Evolutionary conservation across 2,113 vertebrate genomes (phyloP).

Genomic region (Amazona guildingii): DNA sequence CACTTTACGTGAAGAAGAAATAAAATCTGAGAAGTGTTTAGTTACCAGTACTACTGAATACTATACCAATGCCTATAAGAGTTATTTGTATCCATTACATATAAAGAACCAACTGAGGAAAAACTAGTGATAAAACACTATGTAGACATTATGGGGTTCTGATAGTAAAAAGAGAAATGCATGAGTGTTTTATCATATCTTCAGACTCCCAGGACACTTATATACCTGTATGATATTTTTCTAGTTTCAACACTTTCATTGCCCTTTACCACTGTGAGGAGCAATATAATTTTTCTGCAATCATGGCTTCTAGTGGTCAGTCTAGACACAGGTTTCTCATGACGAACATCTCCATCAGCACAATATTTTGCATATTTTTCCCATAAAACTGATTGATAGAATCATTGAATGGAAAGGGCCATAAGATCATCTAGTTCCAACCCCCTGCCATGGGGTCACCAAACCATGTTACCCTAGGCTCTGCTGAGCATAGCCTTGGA

Average conservation of each 20-base stretch:
- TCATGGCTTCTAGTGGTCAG: not conserved
- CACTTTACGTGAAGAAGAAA: not conserved
- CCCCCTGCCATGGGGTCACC: not conserved
- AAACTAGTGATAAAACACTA: not conserved
- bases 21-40: not conserved
- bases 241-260: not conserved
- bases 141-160: not conserved
- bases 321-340: not conserved
- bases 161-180: conserved; percentile 13
- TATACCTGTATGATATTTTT: not conserved
- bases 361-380: not conserved
- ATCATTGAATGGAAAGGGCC: not conserved
- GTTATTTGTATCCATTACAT: not conserved
- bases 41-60: not conserved
- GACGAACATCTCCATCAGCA: not conserved
- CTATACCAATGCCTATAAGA: not conserved
- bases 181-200: not conserved
- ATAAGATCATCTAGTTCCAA: not conserved
- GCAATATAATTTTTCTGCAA: not conserved
- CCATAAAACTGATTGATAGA: not conserved
- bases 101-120: conserved; percentile 12
- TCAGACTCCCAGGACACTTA: not conserved
- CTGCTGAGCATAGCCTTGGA: not conserved
- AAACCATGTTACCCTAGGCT: not conserved
- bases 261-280: not conserved